Base-by-base conservation (phyloP, 2,113 vertebrate species). In the Catharus fuscescens region DNA sequence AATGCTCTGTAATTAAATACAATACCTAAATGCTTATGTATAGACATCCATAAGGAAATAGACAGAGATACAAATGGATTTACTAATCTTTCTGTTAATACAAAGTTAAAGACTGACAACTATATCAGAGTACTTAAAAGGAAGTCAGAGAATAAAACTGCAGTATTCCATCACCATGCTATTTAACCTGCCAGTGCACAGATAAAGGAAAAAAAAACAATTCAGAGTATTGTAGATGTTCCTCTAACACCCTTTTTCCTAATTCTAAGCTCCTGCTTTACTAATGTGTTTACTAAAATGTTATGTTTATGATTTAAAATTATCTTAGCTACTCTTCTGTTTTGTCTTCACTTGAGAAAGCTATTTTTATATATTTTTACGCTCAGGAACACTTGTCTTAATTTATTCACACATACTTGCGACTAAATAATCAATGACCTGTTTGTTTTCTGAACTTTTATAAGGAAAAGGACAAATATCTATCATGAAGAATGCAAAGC, bases 361-460 rank as follows among this genome's bases (percentile, higher is more conserved):
- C 47, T 65, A 36, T 53, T 88, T 78, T 64, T 53, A 32, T n/a
- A 28, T 18, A 56, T 62, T 45, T 82, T 67, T 47, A 57, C 69
- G 32, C 54, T 32, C 14, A 57, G 67, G 34, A 82, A 80, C 54
- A 66, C 48, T 80, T 71, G 6, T 53, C 80, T 52, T 9, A 48
- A 88, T 92, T 59, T 50, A 73, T 76, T 45, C 10, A 12, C 45
- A 42, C 66, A n/a, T 32, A 77, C 42, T 91, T 92, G 38, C 93
- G 93, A 96, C 50, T 52, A 86, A 95, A 93, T 77, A 84, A 84
- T 91, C 48, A 86, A 60, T 79, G 70, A 97, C 81, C 59, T 90
- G 80, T 95, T 95, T 97, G 95, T 95, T 97, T 97, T 97, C 52
- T 48, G 44, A 97, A 98, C 92, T 96, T 98, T 94, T 80, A 62